Percentiles rank a stretch among this genome's conserved stretches.
Evolutionary conservation across 2,888 invertebrate genomes (phyloP).

Genomic region (Eupeodes latifasciatus): DNA sequence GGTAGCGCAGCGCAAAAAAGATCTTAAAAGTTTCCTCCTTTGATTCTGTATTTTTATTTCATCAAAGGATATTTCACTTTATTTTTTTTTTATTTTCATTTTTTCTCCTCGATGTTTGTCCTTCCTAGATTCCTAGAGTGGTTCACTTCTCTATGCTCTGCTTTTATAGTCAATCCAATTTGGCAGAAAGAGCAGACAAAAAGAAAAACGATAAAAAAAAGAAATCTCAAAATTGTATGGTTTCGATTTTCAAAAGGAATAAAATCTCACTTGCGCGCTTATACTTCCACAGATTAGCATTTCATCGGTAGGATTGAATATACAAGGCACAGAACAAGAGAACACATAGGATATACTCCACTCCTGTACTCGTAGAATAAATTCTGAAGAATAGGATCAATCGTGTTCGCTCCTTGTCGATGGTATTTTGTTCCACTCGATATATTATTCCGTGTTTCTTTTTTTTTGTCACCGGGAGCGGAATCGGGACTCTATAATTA

Average conservation of each 20-base stretch:
- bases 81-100: conserved; percentile 4
- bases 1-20: conserved; percentile 31
- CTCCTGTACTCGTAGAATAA: background rate
- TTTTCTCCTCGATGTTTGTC: conserved; percentile 4
- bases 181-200: conserved; percentile 44
- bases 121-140: conserved; percentile 44
- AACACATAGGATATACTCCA: conserved; percentile 25
- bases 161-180: conserved; percentile 48
- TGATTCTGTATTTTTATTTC: conserved; percentile 62
- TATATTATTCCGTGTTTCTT: conserved; percentile 65
- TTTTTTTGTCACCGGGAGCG: conserved; percentile 34
- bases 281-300: conserved; percentile 68
- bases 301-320: conserved; percentile 64
- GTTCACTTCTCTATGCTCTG: conserved; percentile 1
- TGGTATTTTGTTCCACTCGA: conserved; percentile 74
- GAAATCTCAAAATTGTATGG: conserved; percentile 68
- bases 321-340: conserved; percentile 20
- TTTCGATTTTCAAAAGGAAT: conserved; percentile 72
- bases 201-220: conserved; percentile 35
- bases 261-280: conserved; percentile 47
- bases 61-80: conserved; percentile 62
- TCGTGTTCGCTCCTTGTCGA: conserved; percentile 70
- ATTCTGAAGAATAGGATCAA: conserved; percentile 56
- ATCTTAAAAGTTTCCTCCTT: conserved; percentile 51
- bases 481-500: conserved; percentile 67